These are phyloP conservation scores for Benthosema pterotum DNA, from an alignment of 2,797 vertebrate species.

Conservation along the genomic window DNA sequence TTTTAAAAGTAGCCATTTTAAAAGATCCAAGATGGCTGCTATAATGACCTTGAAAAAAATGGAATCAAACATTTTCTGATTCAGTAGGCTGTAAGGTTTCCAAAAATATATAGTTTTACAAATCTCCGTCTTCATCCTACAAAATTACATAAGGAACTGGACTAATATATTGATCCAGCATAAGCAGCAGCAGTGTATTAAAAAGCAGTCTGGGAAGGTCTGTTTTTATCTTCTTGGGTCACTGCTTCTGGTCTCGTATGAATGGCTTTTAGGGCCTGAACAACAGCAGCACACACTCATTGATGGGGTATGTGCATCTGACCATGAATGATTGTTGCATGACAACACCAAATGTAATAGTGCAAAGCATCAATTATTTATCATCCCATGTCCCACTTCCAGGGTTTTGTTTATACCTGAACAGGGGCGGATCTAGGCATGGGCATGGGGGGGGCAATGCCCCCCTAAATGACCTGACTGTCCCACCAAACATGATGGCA, in stretches of 20 bases:
- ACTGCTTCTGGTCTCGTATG: slow-evolving; percentile 41
- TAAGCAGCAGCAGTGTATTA: slow-evolving; percentile 31
- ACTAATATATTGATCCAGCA: slow-evolving; percentile 61
- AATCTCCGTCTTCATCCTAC: too few relatives aligned
- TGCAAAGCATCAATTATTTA: slow-evolving; percentile 19
- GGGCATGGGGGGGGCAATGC: too few relatives aligned
- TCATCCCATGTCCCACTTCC: slow-evolving; percentile 18
- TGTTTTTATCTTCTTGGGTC: slow-evolving; percentile 50
- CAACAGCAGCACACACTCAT: slow-evolving; percentile 43
- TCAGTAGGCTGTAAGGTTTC: too few relatives aligned
- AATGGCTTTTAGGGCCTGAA: slow-evolving; percentile 44
- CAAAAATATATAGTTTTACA: too few relatives aligned
- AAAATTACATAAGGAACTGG: too few relatives aligned
- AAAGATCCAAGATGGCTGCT: too few relatives aligned
- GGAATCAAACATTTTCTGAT: too few relatives aligned
- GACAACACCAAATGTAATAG: slow-evolving; percentile 42
- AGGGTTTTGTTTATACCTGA: not conserved
- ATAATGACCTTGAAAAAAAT: too few relatives aligned
- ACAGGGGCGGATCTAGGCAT: too few relatives aligned
- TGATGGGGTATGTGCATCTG: slow-evolving; percentile 39
- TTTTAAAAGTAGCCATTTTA: too few relatives aligned
- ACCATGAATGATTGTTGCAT: slow-evolving; percentile 33
- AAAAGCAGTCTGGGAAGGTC: slow-evolving; percentile 32
- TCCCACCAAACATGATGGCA: too few relatives aligned
- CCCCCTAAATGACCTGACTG: too few relatives aligned